Evolutionary conservation across 2,888 invertebrate genomes (phyloP), one percentile per base, ranked within the genome.

Genomic region (Drosophila melanosoma): DNA sequence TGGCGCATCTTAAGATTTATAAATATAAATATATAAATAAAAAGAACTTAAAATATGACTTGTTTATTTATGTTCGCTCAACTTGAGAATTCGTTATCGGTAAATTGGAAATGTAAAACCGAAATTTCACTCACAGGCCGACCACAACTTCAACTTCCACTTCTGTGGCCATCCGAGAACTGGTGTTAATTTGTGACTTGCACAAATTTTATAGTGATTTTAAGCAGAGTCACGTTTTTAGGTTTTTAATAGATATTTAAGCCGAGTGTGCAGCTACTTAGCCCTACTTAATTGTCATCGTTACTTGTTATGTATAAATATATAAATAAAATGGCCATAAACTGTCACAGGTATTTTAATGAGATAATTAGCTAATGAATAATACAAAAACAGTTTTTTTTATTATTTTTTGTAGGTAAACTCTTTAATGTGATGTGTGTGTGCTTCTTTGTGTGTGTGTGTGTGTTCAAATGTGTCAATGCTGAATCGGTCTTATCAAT

Each of bases 401-500:
- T 4, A 52, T 15, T 52, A 15, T 15, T 40, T 38, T n/a, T 40
- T 40, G n/a, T 56, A 29, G 38, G 20, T 38, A n/a, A 38, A 23
- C 29, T 29, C 7, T 3, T 29, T 26, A 3, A 56, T 23, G 23
- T 23, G 23, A n/a, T 23, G 23, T 23, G 23, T 23, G 23, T 23
- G 56, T 58, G 33, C 11, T 61, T 17, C 8, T 33, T 26, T 32
- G 10, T 48, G 42, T 29, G 12, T 36, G 23, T 11, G 0, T 29
- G 29, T 29, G 29, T 17, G 15, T 38, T 8, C 3, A 60, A 42
- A 20, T 60, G 10, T 67, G 54, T 52, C 76, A 76, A 62, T 76
- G 69, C 48, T 32, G 5, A 32, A 48, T 15, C 7, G 38, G 17
- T n/a, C 60, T 76, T 76, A 79, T 76, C 76, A 75, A 42, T 7